Evolutionary conservation across 1,140 invertebrate genomes (phyloP), one percentile per base, ranked within the genome.

Genomic region (Ceratoteleas bidentatus): DNA sequence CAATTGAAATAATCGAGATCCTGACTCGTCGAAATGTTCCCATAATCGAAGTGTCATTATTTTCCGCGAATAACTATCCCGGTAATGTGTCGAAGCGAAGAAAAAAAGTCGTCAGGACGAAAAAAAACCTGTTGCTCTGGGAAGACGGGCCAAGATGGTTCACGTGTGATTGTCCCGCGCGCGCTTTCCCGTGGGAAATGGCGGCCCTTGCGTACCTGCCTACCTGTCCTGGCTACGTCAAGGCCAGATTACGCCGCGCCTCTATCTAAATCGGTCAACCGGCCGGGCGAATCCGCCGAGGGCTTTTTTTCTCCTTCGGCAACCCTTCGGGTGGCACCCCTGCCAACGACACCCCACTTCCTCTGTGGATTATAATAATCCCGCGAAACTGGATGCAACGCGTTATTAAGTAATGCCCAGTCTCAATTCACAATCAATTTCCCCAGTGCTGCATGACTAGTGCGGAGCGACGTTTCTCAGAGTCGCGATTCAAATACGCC

Each of bases 161-260:
- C 24, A 24, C 24, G 83, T 88, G 85, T 85, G 89, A 90, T 87
- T 87, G 85, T 85, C 58, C 74, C 66, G 56, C 33, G 79, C 61
- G 60, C 85, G 85, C 84, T 90, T 91, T 90, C 90, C 89, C 90
- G 88, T 90, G 90, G 87, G 88, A 90, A 90, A 87, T 85, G 85
- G 77, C 83, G 85, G 85, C 80, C 72, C 53, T 73, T 65, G 68
- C 33, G 68, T 77, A 77, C 69, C 64, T 70, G 60, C 68, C 66
- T 75, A 83, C 75, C 66, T 80, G 76, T 76, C 64, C 53, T 70
- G 66, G 60, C 61, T 60, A 83, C 68, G 70, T 61, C 68, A 73
- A 77, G 79, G 72, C 64, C 52, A 70, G 74, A 83, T 83, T 75
- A 78, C 56, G 65, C 49, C 53, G 72, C 56, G 57, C 61, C 57